phyloP scores from a whole-genome alignment of 2,797 vertebrate species.

The Iguana delicatissima region DNA sequence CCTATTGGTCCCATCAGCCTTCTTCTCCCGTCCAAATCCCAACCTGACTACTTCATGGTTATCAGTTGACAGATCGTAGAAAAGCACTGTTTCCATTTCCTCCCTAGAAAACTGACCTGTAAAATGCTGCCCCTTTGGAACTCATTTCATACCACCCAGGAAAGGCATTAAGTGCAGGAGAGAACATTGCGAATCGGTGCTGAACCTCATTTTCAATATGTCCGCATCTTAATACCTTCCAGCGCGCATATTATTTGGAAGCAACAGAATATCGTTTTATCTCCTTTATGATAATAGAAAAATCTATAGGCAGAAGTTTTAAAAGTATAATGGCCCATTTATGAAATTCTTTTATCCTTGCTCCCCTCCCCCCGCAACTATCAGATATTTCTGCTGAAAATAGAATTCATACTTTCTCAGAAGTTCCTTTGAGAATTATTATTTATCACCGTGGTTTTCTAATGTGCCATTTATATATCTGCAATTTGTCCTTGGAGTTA shows the following conservation, averaged over 20 bases:
- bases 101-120: neutral
- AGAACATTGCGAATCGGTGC: neutral
- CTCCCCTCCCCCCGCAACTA: neutral
- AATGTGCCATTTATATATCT: neutral
- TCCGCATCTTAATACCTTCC: neutral
- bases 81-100: neutral
- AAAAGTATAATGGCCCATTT: slow-evolving; percentile 11
- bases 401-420: neutral
- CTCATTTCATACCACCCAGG: neutral
- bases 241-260: neutral
- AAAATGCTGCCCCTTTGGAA: neutral
- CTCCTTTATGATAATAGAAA: neutral
- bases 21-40: neutral
- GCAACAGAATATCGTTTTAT: neutral
- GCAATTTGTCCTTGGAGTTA: neutral
- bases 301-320: slow-evolving; percentile 1
- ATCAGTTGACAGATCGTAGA: no score
- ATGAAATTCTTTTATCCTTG: neutral
- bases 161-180: neutral
- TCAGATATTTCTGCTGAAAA: neutral
- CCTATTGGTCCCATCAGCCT: neutral
- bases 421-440: slow-evolving; percentile 1
- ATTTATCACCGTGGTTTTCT: neutral
- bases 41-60: neutral
- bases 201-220: neutral